Conservation (phyloP, 2,113 vertebrate species). For the Sinocyclocheilus anshuiensis region DNA sequence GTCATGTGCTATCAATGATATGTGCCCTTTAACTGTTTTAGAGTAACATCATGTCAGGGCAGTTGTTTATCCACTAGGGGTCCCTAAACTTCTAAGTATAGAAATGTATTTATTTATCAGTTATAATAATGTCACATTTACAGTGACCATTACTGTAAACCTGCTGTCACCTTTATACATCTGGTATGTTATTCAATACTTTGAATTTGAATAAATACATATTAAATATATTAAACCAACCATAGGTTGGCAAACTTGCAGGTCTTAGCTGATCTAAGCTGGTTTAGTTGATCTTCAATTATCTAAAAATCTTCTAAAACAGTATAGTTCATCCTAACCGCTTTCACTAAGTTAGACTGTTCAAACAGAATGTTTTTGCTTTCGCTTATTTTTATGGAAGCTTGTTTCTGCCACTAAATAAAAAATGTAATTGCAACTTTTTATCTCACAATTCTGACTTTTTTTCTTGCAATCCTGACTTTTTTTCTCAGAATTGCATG, state of each 20-base stretch:
- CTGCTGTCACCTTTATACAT: background rate
- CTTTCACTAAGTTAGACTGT: background rate
- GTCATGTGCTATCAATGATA: background rate
- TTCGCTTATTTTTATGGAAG: background rate
- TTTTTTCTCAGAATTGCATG: too few species aligned
- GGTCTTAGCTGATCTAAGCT: background rate
- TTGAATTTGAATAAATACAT: background rate
- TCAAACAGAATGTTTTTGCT: background rate
- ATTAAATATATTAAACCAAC: background rate
- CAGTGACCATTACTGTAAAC: background rate
- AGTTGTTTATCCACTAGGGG: slow-evolving; percentile 1
- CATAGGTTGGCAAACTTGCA: background rate
- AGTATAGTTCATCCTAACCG: background rate
- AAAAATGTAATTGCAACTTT: too few species aligned
- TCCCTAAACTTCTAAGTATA: background rate
- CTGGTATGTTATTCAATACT: background rate
- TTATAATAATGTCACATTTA: background rate
- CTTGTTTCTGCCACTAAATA: too few species aligned
- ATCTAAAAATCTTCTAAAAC: background rate
- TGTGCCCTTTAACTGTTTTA: background rate
- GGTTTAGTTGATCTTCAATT: background rate
- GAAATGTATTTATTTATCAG: background rate
- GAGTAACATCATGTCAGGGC: background rate
- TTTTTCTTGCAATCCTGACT: too few species aligned
- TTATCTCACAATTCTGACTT: too few species aligned